These are phyloP conservation scores for Pantherophis vulpinus DNA, from an alignment of 2,797 vertebrate genomes.

Conservation along the genomic window DNA sequence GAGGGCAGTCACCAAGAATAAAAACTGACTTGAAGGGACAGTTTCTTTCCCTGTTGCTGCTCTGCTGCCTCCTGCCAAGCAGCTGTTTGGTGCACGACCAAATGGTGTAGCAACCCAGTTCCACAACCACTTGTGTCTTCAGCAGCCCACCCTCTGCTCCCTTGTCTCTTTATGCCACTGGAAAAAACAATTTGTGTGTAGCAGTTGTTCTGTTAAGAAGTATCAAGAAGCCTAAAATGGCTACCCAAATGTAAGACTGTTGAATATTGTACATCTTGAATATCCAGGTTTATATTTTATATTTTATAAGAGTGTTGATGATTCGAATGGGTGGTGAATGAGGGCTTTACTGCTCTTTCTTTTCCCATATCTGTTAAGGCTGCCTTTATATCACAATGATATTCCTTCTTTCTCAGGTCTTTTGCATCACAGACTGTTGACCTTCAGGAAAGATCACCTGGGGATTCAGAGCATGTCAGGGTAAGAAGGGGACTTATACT, in stretches of 20 bases:
- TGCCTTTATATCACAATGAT: neutral
- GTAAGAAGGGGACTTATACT: neutral
- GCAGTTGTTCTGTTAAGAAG: neutral
- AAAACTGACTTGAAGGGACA: neutral
- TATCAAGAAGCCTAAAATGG: conserved; percentile 7
- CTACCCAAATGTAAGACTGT: neutral
- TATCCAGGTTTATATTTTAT: neutral
- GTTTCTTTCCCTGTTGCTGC: neutral
- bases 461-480: too few relatives aligned
- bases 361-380: neutral
- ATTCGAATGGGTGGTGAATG: neutral
- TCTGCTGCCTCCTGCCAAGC: neutral
- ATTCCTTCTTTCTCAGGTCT: too few relatives aligned
- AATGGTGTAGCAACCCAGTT: neutral
- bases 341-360: neutral
- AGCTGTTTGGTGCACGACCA: neutral
- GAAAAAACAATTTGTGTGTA: neutral
- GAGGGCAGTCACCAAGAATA: neutral
- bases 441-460: neutral
- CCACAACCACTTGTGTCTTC: neutral
- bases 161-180: neutral
- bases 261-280: conserved; percentile 29
- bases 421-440: neutral
- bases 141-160: neutral
- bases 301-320: too few relatives aligned